Evolutionary conservation across 2,888 invertebrate genomes (phyloP), one percentile per base, ranked within the genome.

Genomic region (Erebia palarica): DNA sequence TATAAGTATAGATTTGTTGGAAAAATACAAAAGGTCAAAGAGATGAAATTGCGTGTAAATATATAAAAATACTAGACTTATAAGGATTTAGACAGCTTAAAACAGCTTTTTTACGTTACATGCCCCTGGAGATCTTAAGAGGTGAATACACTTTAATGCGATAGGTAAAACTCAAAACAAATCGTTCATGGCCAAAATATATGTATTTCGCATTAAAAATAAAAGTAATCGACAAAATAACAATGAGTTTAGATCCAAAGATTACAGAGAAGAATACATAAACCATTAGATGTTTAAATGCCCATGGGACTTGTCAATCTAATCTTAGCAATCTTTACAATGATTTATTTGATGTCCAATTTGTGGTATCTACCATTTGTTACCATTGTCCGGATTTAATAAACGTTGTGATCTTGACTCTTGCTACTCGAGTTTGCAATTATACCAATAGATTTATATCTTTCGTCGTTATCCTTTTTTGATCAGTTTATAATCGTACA

Each of bases 261-360:
- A 66, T 66, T 16, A 44, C 14, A 47, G 44, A 44, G 66, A 65
- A 66, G 58, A 66, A 66, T 66, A 66, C 66, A 42, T 14, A 13
- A 7, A 21, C 47, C 66, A 60, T 67, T 59, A 67, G 67, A 59
- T 49, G 67, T n/a, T 47, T 9, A 61, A 44, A 61, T 49, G 63
- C 67, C 67, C 59, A 51, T 49, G 58, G 51, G 51, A 67, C 51
- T 49, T 51, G 67, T 59, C 67, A 59, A 51, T n/a, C n/a, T n/a
- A n/a, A n/a, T 67, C 58, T 67, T 58, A 58, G 67, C 58, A 47
- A 59, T 67, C 59, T 60, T 36, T 67, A 67, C 59, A 67, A 67
- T 67, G 67, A 67, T 67, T 67, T 58, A 67, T 67, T 58, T 9
- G 49, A 36, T 42, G 58, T 67, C 59, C 59, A 67, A 67, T 67